Base-by-base conservation (phyloP, 2,113 vertebrate species). In the Neodon shergylaensis region DNA sequence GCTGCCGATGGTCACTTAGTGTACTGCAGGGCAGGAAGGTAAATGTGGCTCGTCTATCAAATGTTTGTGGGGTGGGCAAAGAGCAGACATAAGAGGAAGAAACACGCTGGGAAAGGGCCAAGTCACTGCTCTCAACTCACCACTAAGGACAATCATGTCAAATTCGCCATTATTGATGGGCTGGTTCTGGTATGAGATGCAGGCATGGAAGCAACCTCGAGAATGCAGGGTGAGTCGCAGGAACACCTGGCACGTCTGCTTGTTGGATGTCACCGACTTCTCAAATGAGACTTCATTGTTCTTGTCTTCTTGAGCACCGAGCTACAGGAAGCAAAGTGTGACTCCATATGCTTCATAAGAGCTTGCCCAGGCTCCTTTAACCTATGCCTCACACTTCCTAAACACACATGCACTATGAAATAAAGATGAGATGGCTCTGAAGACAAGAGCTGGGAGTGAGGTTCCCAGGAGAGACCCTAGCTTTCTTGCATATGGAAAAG, bases 151-250 rank as follows among this genome's bases (percentile, higher is more conserved):
- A 98, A 99, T 99, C 98, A 99, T 99, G 98, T 99, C 99, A 98
- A 99, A 99, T 98, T 99, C 99, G 39, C 99, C 99, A 88, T 99
- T 99, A 98, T 98, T 99, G 97, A 99, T 99, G n/a, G 99, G 99
- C 98, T 99, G 99, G 96, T 99, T 99, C 98, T 99, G 99, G 98
- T 99, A 99, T 95, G 99, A 99, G 97, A 99, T 99, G 90, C 99
- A 99, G 92, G 99, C 99, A 91, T 98, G 98, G 98, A 99, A 99
- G 98, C 99, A 99, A 4, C 99, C 99, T 7, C 98, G 99, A 84
- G 98, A 99, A 97, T 98, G 99, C 93, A 99, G 97, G 70, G 98
- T 99, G 96, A 99, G 98, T 83, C 98, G 98, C 96, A 99, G 97
- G 91, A 99, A 98, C 95, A 99, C 99, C 98, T 99, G 99, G 31